Evolutionary conservation across 2,888 invertebrate genomes (phyloP).

Genomic region (Dolichopus griseipennis): DNA sequence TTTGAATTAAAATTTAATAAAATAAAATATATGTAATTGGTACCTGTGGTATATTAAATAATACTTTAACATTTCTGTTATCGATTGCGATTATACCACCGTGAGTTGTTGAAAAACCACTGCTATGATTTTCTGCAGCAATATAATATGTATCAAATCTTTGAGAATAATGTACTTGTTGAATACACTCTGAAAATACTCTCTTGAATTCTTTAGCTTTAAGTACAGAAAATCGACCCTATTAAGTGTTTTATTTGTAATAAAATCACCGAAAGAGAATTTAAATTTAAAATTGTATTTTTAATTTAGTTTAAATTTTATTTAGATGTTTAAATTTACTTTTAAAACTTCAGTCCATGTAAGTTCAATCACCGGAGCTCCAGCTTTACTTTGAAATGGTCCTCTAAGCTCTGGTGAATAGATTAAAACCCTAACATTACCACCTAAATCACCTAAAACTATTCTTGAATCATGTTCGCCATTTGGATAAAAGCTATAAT

Average conservation of each 20-base stretch:
- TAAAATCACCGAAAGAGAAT: not conserved
- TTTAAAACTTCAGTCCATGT: constrained; percentile 51
- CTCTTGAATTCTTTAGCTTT: too few species aligned
- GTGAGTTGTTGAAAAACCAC: too few species aligned
- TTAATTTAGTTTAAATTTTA: too few species aligned
- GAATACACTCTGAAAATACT: too few species aligned
- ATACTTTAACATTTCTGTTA: not conserved
- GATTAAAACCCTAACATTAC: constrained; percentile 56
- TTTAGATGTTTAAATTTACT: constrained; percentile 30
- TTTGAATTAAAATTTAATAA: not conserved
- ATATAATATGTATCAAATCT: constrained; percentile 4
- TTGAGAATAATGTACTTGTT: not conserved
- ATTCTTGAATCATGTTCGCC: constrained; percentile 44
- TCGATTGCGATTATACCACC: constrained; percentile 2
- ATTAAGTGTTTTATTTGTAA: too few species aligned
- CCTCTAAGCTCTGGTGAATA: constrained; percentile 56
- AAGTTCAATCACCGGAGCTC: constrained; percentile 50
- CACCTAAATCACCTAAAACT: constrained; percentile 65
- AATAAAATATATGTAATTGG: too few species aligned
- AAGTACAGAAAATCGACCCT: too few species aligned
- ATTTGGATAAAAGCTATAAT: constrained; percentile 32
- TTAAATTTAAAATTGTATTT: not conserved
- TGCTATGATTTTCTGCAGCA: not conserved
- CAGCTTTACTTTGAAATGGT: constrained; percentile 61
- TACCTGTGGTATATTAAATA: constrained; percentile 1